Base-by-base conservation (phyloP, 2,888 invertebrate genomes). In the Xestia rhomboidea region DNA sequence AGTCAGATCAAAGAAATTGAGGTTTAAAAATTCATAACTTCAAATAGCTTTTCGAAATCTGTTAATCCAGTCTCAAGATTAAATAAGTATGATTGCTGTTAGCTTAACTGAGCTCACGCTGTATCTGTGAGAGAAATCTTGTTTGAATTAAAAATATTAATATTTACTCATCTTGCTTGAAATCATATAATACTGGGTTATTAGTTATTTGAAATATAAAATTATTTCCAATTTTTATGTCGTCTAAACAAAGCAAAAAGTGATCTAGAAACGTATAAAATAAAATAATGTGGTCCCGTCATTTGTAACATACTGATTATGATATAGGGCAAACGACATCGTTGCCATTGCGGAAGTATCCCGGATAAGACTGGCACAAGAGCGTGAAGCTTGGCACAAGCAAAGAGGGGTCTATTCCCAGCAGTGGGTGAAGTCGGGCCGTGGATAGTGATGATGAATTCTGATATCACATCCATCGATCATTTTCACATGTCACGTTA, bases 1-100 rank as follows among this genome's bases (percentile, higher is more conserved):
- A 51, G 18, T 44, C 46, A 60, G 64, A 24, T 62, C 10, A 64
- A 79, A 68, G 68, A 57, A 75, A 81, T 34, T 51, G 57, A n/a
- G 49, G 21, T 64, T 74, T 51, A 51, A 74, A 74, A 68, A 74
- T 74, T 73, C 46, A 79, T 68, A 49, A 41, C 57, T 64, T 64
- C 15, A 75, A 68, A 66, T 49, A 44, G 49, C 27, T 68, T 57
- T 44, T 44, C 15, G 27, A 68, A 81, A 49, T 63, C 66, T 60
- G 27, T 46, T 62, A 46, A 62, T 60, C 51, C 34, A 49, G 27
- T 68, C 44, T 60, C 15, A 38, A 73, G 44, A 79, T 79, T 64
- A 27, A 75, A 79, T 46, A 24, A 64, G 54, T 62, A 49, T 62
- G 74, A 73, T 49, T 73, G 18, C 44, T 72, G 54, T 54, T 51